Conservation (phyloP, 2,797 vertebrate genomes). For the Thalassophryne amazonica region DNA sequence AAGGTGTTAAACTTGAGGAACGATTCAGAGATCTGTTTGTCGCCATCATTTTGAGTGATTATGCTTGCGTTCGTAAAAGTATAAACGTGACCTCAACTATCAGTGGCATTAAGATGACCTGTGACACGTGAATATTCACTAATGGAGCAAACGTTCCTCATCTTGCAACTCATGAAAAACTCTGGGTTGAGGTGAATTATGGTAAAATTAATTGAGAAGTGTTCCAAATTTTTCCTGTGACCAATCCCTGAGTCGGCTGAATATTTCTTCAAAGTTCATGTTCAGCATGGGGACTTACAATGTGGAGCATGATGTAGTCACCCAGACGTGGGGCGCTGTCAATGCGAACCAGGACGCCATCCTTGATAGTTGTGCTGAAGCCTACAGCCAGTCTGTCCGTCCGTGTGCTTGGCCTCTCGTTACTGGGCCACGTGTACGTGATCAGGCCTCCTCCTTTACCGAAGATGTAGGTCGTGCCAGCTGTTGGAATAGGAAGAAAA, state of each 20-base stretch:
- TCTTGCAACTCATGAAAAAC: no score
- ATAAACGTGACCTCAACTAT: no score
- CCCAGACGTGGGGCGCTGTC: slow-evolving; percentile 94
- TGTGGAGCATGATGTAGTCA: slow-evolving; percentile 96
- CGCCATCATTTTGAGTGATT: neutral
- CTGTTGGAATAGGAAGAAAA: slow-evolving; percentile 62
- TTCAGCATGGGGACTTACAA: slow-evolving; percentile 81
- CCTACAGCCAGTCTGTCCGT: slow-evolving; percentile 94
- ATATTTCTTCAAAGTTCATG: neutral
- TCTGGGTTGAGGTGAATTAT: no score
- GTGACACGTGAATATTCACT: no score
- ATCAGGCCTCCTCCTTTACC: slow-evolving; percentile 96
- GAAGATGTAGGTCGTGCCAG: slow-evolving; percentile 96
- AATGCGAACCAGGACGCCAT: slow-evolving; percentile 93
- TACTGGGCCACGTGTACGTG: slow-evolving; percentile 95
- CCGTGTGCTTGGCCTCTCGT: slow-evolving; percentile 93
- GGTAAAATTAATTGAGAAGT: no score
- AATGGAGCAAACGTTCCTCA: no score
- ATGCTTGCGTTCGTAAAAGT: neutral
- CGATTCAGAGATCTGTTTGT: slow-evolving; percentile 7
- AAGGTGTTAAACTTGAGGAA: neutral
- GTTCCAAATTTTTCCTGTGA: no score
- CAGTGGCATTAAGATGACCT: no score
- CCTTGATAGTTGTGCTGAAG: slow-evolving; percentile 95
- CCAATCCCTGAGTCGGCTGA: no score